phyloP scores from a whole-genome alignment of 2,888 invertebrate genomes.

The Acanthopleura granulata region DNA sequence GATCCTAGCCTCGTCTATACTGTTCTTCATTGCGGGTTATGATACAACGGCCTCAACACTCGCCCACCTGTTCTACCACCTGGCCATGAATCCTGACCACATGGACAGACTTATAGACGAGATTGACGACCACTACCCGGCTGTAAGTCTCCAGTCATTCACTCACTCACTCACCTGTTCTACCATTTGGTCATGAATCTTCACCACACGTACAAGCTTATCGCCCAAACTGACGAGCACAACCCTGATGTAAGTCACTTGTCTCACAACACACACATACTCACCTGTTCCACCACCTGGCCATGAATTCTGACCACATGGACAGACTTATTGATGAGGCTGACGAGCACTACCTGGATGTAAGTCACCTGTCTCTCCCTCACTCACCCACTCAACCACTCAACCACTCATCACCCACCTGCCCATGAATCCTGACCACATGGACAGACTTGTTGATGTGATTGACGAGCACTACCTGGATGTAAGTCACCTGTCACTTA shows the following conservation, averaged over 20 bases:
- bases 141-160: neutral
- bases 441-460: neutral
- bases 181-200: too few relatives aligned
- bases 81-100: neutral
- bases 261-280: too few relatives aligned
- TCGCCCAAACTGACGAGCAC: neutral
- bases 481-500: neutral
- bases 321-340: neutral
- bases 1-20: neutral
- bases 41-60: neutral
- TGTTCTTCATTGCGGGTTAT: slow-evolving; percentile 5
- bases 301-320: neutral
- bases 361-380: neutral
- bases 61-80: neutral
- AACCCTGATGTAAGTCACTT: neutral
- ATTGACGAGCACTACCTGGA: slow-evolving; percentile 1
- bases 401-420: too few relatives aligned
- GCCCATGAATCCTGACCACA: neutral
- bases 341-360: neutral
- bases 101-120: slow-evolving; percentile 6
- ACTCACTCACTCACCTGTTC: too few relatives aligned
- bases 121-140: neutral
- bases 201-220: neutral
- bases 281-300: neutral
- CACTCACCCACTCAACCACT: too few relatives aligned